Evolutionary conservation across 2,888 invertebrate species (phyloP), one percentile per base, ranked within the genome.

Genomic region (Agriopis aurantiaria): DNA sequence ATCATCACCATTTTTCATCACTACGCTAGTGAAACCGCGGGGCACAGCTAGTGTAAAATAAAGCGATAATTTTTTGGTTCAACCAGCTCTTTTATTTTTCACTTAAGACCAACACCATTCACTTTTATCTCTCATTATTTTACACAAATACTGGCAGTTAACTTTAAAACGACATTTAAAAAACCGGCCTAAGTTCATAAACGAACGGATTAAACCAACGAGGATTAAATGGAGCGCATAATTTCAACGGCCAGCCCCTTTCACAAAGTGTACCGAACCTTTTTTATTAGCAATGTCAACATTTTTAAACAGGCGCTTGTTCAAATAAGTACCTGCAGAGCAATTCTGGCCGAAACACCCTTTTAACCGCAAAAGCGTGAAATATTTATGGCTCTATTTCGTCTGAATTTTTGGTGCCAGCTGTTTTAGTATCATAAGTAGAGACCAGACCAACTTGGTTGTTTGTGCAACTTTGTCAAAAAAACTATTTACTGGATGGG

Each of bases 271-370:
- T 78, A 72, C 76, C 70, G 75, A 75, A 76, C 80, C 81, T 78
- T 83, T 82, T 83, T 82, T 83, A 82, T 82, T 79, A 78, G 76
- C 81, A 77, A 71, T 81, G 80, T 81, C 78, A 82, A 84, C 80
- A 79, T 74, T 81, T 81, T 81, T 78, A 75, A 78, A 81, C 78
- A 78, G 74, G 49, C 73, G 76, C 71, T 66, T 71, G 69, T 80
- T 76, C 65, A 65, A 73, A 72, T 75, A 79, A 69, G 66, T 75
- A 78, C 72, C 75, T 71, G 73, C 70, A 68, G 72, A 77, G 74
- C 70, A 72, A 81, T 81, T 80, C 77, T 67, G 66, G 68, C 55
- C 64, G 64, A 77, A 78, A 79, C 71, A 73, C 71, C 74, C 76
- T 79, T 79, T 77, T 75, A 71, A 52, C 23, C 67, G 55, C 65